Evolutionary conservation across 2,113 vertebrate genomes (phyloP), one percentile per base, ranked within the genome.

Genomic region (Gymnogyps californianus): DNA sequence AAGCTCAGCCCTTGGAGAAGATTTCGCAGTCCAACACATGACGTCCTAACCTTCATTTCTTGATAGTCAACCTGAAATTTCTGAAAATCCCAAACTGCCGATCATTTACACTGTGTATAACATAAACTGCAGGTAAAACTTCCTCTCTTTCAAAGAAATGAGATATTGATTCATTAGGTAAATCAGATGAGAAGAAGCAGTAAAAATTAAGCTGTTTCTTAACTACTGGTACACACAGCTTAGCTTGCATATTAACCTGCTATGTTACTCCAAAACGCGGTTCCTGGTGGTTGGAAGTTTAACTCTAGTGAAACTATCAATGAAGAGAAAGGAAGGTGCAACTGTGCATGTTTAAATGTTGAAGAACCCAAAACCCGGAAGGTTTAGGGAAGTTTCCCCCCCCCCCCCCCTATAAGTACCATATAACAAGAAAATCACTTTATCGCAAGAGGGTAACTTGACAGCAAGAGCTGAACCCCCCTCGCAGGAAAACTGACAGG

Each of bases 1-100:
- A 58, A 89, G 81, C 80, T 87, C 91, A 98, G 89, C 36, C 90
- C 44, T 40, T 47, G 96, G 69, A 97, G 97, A 82, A 96, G 91
- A 90, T 83, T 88, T 82, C 2, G 82, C 92, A 96, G 93, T 89
- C 96, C 94, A 95, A 38, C 20, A 22, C 92, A 86, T 70, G 70
- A 42, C 26, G 5, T 70, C 47, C 52, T 42, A 26, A 61, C 31
- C 59, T 84, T 90, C 79, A 95, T 90, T 59, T 93, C 52, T 67
- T 71, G 80, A 80, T 2, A 51, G 20, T 86, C 89, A 70, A 71
- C 59, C 72, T 59, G 71, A 38, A 92, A 87, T 70, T 90, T 62
- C 55, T 26, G 77, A 88, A 70, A 91, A 32, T 49, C 17, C 75
- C 85, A 52, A 78, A 59, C 14, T n/a, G 29, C 36, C 7, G 74